Conservation (phyloP, 2,113 vertebrate genomes). For the Ictidomys tridecemlineatus region DNA sequence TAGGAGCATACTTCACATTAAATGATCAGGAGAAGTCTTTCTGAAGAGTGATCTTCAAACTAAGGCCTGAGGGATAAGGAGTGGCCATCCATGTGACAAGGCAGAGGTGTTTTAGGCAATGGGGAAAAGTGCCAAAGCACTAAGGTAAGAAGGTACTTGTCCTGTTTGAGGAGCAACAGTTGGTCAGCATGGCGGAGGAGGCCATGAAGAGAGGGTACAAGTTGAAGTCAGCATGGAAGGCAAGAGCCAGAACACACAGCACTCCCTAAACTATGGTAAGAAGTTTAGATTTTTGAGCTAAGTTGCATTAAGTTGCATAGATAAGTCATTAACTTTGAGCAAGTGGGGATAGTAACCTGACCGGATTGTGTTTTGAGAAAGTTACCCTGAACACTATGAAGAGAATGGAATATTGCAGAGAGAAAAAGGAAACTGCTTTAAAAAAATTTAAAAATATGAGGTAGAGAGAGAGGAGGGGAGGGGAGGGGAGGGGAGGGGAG, state of each 20-base stretch:
- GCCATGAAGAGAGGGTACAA: background rate
- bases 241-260: background rate
- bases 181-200: background rate
- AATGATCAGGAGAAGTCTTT: background rate
- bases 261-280: background rate
- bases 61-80: background rate
- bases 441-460: no score
- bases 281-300: background rate
- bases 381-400: background rate
- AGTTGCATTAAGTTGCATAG: background rate
- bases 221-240: background rate
- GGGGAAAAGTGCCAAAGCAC: background rate
- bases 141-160: background rate
- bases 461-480: no score
- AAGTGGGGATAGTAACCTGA: background rate
- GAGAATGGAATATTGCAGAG: background rate
- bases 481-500: no score
- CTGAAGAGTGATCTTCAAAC: background rate
- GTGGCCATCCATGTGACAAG: background rate
- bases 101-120: background rate
- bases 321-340: background rate
- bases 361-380: background rate
- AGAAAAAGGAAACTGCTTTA: background rate
- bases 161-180: background rate
- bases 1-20: background rate